Base-by-base conservation (phyloP, 2,888 invertebrate genomes). In the Cryptocephalus moraei region DNA sequence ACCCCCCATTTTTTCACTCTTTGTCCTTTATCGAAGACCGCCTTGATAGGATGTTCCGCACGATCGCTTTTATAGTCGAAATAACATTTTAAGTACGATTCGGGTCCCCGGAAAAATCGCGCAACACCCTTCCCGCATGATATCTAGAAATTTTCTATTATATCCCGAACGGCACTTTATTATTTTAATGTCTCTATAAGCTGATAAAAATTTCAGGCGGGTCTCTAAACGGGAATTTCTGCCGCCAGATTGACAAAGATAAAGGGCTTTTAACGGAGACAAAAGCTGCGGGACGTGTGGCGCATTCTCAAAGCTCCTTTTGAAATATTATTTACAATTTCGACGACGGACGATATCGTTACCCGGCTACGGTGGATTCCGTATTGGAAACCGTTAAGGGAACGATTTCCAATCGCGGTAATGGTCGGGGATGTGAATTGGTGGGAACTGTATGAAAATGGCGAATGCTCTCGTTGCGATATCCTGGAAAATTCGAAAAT, bases 51-150 rank as follows among this genome's bases (percentile, higher is more conserved):
- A 22, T 22, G 22, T 22, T 22, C 22, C 22, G 22, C 51, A 51
- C 51, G 51, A 47, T 49, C 43, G 32, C 36, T 47, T 42, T 51
- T 47, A 49, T 47, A 45, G 45, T 45, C 36, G 46, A 43, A 47
- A 49, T 43, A 49, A 41, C 52, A 47, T 49, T 49, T 52, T 52
- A 52, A 52, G 51, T 52, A 52, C 49, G 45, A 49, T 47, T 49
- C 43, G 42, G 47, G 48, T 47, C 47, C 43, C 45, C 45, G 46
- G 42, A 49, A 43, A 49, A 46, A 49, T 47, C 45, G 47, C n/a
- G 31, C 47, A 46, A 46, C 45, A 49, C 45, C 49, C 44, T 43
- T 39, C 14, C 47, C 42, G 38, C 40, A 49, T 46, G 47, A 46
- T 46, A 42, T 44, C 39, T 34, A 36, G 42, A 49, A 49, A 47